Evolutionary conservation across 2,113 vertebrate genomes (phyloP), one percentile per base, ranked within the genome.

Genomic region (Protobothrops mucrosquamatus): DNA sequence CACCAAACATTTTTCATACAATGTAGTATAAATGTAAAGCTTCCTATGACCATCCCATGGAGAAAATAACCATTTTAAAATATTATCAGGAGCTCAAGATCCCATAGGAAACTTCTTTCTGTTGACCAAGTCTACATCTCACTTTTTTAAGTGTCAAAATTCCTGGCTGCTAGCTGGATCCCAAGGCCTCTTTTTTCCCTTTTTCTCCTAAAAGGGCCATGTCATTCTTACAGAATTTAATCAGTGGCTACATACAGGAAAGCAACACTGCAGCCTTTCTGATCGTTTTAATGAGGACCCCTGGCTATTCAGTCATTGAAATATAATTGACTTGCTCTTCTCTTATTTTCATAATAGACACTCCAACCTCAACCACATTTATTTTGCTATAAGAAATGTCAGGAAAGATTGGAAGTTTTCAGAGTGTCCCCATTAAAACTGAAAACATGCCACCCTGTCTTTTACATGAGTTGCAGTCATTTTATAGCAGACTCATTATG

Each of bases 231-330:
- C 94, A 98, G 97, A 98, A 98, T 97, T 98, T 99, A 99, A 99
- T 99, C 98, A 99, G 98, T 96, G 96, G 94, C 97, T 98, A 98
- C 98, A 98, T 97, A 96, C 97, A 98, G 96, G 97, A 98, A 98
- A 98, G 98, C 97, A 97, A 98, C 96, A 96, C 98, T 97, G 97
- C 97, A 97, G 98, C 98, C 97, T 98, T 98, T 97, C 98, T 99
- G 98, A 99, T 99, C 99, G 98, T 98, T 98, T 98, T 99, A 99
- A 99, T 99, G 99, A 99, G 98, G 98, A 99, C 99, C 98, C 98
- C 98, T 99, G 99, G 99, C 99, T 98, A 98, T 99, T 98, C 98
- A 99, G 98, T 98, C 99, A 99, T 98, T 98, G 98, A 98, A 98
- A 98, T 98, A 99, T 99, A 99, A 99, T 99, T 99, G 99, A 99